Base-by-base conservation (phyloP, 2,797 vertebrate genomes). In the Muraenolepis orangiensis region DNA sequence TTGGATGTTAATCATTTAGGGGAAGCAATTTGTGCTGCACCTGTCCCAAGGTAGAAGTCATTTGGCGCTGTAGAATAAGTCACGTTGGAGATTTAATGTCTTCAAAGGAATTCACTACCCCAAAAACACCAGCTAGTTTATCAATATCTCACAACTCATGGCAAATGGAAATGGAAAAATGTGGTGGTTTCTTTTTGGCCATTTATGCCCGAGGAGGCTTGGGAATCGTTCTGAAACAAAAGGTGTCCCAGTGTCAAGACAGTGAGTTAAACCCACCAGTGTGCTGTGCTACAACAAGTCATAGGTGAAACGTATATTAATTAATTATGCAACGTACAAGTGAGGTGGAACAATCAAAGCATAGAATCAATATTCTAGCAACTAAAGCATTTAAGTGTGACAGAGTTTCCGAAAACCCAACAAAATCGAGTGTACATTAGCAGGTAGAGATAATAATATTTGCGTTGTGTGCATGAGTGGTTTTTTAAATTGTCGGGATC, bases 1-100 rank as follows among this genome's bases (percentile, higher is more conserved):
- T 82, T 40, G 72, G 88, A 91, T 90, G 86, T 93, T 93, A 93
- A 94, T 94, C 90, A 93, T 93, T 93, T 91, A 92, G 84, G 89
- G 82, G 84, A 91, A 92, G 89, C 91, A 92, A 93, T 93, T 93
- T 92, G 85, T 87, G 80, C 80, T 87, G 89, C 91, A 93, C 91
- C 92, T 94, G 92, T 92, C 90, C 86, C 87, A 86, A 88, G 83
- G 87, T 89, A 85, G 87, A 90, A 88, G 81, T 90, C 86, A 92
- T 93, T 90, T 91, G 88, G 78, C 77, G 83, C 89, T 90, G 91
- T 80, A 76, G 90, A 91, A 85, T 84, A 88, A 85, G 81, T 69
- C 88, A 88, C 80, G 79, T 78, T 80, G 85, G 83, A 85, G 85
- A 77, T 90, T 83, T 90, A 93, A 91, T 92, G 90, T 84, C 87